These are phyloP conservation scores for Ophthalmolycus amberensis DNA, from an alignment of 2,113 vertebrate species.

Conservation along the genomic window DNA sequence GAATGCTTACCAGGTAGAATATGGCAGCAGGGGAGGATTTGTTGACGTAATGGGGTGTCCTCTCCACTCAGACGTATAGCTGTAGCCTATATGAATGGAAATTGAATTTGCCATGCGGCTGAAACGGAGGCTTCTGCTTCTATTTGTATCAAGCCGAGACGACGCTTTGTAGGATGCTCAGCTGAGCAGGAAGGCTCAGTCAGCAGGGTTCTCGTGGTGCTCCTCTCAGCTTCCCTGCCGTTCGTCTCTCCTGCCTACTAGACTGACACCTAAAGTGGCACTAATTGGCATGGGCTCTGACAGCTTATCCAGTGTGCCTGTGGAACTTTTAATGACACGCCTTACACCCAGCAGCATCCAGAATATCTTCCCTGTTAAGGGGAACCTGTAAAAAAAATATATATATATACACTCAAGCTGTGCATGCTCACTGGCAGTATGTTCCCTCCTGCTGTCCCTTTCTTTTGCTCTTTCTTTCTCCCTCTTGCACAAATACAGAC, in stretches of 20 bases:
- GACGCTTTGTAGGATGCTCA: conserved; percentile 63
- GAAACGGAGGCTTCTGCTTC: conserved; percentile 44
- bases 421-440: conserved; percentile 60
- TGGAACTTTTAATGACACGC: conserved; percentile 79
- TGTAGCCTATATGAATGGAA: conserved; percentile 29
- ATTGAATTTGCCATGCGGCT: conserved; percentile 22
- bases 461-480: conserved; percentile 35
- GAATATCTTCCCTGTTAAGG: conserved; percentile 53
- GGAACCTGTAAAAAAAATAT: conserved; percentile 60
- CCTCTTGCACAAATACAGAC: conserved; percentile 59
- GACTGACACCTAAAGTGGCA: conserved; percentile 81
- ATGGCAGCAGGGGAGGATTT: background rate
- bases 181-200: conserved; percentile 67
- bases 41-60: background rate
- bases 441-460: conserved; percentile 53
- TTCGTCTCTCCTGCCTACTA: conserved; percentile 69
- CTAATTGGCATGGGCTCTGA: conserved; percentile 82
- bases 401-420: conserved; percentile 61
- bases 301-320: conserved; percentile 76
- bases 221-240: conserved; percentile 57
- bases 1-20: background rate
- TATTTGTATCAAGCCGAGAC: conserved; percentile 40
- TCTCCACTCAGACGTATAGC: conserved; percentile 4
- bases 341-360: conserved; percentile 70
- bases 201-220: conserved; percentile 67